Base-by-base conservation (phyloP, 2,113 vertebrate species). In the Cololabis saira region DNA sequence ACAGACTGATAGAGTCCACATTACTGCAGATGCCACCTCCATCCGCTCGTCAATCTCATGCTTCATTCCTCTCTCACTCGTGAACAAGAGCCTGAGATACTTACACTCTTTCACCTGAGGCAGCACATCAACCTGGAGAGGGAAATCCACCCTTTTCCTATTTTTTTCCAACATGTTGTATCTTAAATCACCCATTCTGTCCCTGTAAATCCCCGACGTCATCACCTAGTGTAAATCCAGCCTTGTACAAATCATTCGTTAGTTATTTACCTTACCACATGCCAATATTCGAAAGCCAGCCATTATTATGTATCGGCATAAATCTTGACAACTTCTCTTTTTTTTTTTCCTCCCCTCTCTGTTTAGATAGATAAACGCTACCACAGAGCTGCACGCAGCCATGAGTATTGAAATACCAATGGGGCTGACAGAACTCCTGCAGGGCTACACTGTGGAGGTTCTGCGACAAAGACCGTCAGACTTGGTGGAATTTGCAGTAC, bases 351-450 rank as follows among this genome's bases (percentile, higher is more conserved):
- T 45, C 30, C 15, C 43, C 8, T 52, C 15, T 64, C n/a, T 14
- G n/a, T 72, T n/a, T 27, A 85, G 70, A 63, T 64, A 71, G 67
- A 86, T 52, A 76, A 62, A 77, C 52, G 8, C 51, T 56, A 67
- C 74, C 73, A 61, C 80, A 47, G 44, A 78, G 64, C 67, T 67
- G 74, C 67, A 56, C 83, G 81, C 87, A 88, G 67, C 85, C 88
- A 99, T 98, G 97, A 98, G 94, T 93, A 96, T 98, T 89, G 95
- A 97, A 89, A 98, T 99, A 90, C 97, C 97, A 51, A 91, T 94
- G 76, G 97, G 97, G 74, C 92, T 99, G 90, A 98, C 96, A 50
- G 97, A 98, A 90, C 93, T 99, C 87, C 95, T 98, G 88, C 96
- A 98, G 91, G 96, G 96, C 74, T 98, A 97, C 90, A 98, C 97